Evolutionary conservation across 2,888 invertebrate species (phyloP).

Genomic region (Noctuana brunneofusca): DNA sequence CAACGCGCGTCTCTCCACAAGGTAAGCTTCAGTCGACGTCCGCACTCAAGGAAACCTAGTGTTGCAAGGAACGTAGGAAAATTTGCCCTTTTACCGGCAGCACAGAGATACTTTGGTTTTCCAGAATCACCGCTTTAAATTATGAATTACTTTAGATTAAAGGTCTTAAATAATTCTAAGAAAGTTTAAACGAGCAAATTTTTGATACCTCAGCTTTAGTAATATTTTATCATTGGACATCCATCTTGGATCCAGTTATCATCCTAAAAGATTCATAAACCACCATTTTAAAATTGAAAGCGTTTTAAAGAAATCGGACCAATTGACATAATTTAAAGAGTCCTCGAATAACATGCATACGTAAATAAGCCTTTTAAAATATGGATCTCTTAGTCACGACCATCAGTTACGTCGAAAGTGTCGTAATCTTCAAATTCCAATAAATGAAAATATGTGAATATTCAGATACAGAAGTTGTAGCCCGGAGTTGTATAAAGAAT

Average conservation of each 20-base stretch:
- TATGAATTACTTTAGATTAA: no score
- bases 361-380: neutral
- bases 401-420: neutral
- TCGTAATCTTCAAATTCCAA: neutral
- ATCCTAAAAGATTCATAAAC: neutral
- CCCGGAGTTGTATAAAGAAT: no score
- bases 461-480: neutral
- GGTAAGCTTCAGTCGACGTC: constrained; percentile 43
- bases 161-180: no score
- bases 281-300: neutral
- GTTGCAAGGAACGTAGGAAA: neutral
- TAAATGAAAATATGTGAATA: neutral
- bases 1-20: constrained; percentile 72
- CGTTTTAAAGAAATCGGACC: neutral
- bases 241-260: no score
- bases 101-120: neutral
- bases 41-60: neutral
- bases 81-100: neutral
- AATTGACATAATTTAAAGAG: constrained; percentile 1
- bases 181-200: no score
- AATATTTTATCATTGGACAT: no score
- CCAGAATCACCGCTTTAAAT: no score
- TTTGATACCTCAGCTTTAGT: no score
- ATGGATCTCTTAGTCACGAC: neutral
- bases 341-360: neutral